phyloP scores from a whole-genome alignment of 1,140 invertebrate species.

The Drosophila tristis region DNA sequence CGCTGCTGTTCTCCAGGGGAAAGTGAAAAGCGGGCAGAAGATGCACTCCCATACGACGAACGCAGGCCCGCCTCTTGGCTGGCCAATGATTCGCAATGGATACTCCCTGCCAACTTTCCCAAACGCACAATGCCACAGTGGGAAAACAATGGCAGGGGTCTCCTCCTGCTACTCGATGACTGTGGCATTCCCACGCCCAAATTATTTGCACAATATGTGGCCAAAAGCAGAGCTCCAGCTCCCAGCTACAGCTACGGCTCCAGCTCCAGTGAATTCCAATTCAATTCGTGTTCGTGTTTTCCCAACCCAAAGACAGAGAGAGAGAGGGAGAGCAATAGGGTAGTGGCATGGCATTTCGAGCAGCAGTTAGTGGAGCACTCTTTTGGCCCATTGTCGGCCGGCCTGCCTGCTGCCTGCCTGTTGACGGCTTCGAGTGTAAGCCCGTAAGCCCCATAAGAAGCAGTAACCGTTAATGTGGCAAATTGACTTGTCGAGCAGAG shows the following conservation, averaged over 20 bases:
- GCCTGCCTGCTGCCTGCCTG: too few relatives aligned
- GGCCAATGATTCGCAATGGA: background rate
- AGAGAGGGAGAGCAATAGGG: slow-evolving; percentile 5
- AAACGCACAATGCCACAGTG: slow-evolving; percentile 24
- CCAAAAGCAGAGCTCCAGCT: slow-evolving; percentile 15
- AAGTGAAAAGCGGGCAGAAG: slow-evolving; percentile 33
- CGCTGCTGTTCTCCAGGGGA: slow-evolving; percentile 23
- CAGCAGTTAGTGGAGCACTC: slow-evolving; percentile 41
- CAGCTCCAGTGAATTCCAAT: slow-evolving; percentile 70
- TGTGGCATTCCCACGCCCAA: slow-evolving; percentile 65
- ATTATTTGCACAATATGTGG: slow-evolving; percentile 65
- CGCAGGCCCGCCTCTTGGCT: background rate
- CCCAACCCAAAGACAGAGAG: slow-evolving; percentile 58
- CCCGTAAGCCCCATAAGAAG: slow-evolving; percentile 23
- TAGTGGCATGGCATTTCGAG: slow-evolving; percentile 9
- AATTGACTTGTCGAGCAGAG: slow-evolving; percentile 58
- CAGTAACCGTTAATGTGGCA: slow-evolving; percentile 61
- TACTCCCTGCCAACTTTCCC: slow-evolving; percentile 55
- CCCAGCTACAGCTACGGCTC: too few relatives aligned
- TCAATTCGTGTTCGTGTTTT: slow-evolving; percentile 69
- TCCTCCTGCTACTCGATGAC: slow-evolving; percentile 17
- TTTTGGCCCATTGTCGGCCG: slow-evolving; percentile 37
- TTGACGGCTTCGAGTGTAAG: slow-evolving; percentile 2
- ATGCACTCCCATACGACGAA: too few relatives aligned
- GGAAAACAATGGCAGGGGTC: slow-evolving; percentile 25